Evolutionary conservation across 30 jellyfish, hydroid and myxozoan species (phyloP).

Genomic region (Clytia hemisphaerica): DNA sequence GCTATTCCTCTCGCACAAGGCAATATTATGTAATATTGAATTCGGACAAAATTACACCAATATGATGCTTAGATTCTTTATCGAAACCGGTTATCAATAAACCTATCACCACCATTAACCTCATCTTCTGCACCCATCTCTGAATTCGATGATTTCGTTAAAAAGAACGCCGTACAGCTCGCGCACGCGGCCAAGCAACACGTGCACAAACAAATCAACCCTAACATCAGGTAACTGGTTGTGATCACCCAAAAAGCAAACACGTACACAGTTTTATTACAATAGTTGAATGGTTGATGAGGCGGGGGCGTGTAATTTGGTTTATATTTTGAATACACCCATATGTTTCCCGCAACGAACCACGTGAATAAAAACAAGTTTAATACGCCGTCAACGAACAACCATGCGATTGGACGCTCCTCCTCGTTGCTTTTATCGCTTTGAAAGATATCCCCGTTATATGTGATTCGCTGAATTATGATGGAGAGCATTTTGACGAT

Average conservation of each 20-base stretch:
- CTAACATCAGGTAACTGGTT: conserved; percentile 67
- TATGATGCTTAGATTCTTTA: no score
- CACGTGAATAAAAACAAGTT: conserved; percentile 87
- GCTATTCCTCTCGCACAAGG: no score
- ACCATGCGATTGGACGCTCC: conserved; percentile 59
- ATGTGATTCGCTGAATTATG: conserved; percentile 64
- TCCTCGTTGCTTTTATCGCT: conserved; percentile 36
- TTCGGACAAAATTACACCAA: no score
- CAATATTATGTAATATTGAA: no score
- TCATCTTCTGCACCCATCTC: no score
- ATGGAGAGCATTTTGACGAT: conserved; percentile 69
- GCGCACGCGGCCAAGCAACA: conserved; percentile 97
- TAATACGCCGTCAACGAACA: conserved; percentile 72
- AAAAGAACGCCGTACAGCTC: conserved; percentile 93
- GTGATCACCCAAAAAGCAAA: conserved; percentile 97
- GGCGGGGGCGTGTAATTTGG: conserved; percentile 90
- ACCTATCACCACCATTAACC: no score
- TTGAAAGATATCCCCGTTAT: conserved; percentile 22
- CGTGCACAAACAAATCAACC: conserved; percentile 76
- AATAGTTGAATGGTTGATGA: conserved; percentile 83
- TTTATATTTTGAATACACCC: conserved; percentile 92
- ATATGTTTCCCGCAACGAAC: conserved; percentile 95
- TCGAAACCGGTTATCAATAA: no score
- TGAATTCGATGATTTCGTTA: no score
- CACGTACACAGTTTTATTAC: conserved; percentile 73